Evolutionary conservation across 1,140 invertebrate species (phyloP).

Genomic region (Ericerus pela): DNA sequence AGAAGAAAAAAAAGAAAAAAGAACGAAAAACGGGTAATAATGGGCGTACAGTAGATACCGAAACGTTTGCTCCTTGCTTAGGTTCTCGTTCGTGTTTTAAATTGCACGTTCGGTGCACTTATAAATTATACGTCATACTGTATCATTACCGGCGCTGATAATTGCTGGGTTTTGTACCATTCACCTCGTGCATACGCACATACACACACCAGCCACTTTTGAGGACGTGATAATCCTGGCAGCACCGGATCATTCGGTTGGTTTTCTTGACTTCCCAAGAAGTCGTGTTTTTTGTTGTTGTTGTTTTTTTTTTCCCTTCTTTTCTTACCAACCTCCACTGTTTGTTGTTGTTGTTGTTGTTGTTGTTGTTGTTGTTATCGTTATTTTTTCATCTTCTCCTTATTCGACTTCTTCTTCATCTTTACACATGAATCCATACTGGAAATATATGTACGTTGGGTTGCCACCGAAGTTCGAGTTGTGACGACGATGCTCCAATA

Average conservation of each 20-base stretch:
- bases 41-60: conserved; percentile 8
- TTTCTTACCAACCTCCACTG: too few species aligned
- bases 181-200: conserved; percentile 8
- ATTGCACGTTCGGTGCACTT: conserved; percentile 8
- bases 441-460: too few species aligned
- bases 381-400: too few species aligned
- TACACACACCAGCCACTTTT: conserved; percentile 4
- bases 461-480: too few species aligned
- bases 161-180: conserved; percentile 1
- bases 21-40: conserved; percentile 8
- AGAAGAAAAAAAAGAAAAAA: too few species aligned
- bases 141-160: conserved; percentile 11
- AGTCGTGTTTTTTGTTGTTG: neutral
- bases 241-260: conserved; percentile 11
- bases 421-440: too few species aligned
- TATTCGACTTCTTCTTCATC: too few species aligned
- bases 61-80: conserved; percentile 10
- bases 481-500: too few species aligned
- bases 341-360: too few species aligned
- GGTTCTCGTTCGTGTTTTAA: conserved; percentile 9
- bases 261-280: conserved; percentile 11
- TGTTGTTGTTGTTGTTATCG: too few species aligned
- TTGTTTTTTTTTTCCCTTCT: too few species aligned
- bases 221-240: conserved; percentile 10
- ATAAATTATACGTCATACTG: conserved; percentile 7